Evolutionary conservation across 1,140 invertebrate species (phyloP), one percentile per base, ranked within the genome.

Genomic region (Zaprionus capensis): DNA sequence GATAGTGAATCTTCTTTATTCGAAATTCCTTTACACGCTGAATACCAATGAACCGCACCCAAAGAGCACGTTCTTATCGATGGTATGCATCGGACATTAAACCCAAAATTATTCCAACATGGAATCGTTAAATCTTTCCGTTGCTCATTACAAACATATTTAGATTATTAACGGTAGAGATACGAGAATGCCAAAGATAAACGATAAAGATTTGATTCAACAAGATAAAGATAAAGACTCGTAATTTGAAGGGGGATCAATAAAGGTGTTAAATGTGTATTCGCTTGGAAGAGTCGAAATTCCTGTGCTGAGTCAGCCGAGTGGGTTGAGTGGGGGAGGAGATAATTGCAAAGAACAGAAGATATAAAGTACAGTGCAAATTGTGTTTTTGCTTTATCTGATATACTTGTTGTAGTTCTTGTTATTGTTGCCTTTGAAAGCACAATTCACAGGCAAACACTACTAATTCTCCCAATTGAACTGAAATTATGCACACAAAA

Each of bases 381-480:
- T 46, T 51, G 53, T 72, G 38, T 56, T 59, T 46, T 55, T 67
- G 11, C 24, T 41, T 55, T 69, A 31, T 22, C n/a, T 51, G 49
- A 7, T 22, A 57, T 24, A 44, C 24, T 56, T 22, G 41, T 11
- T 65, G 55, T 67, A 74, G 12, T 46, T 70, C 22, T 57, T 68
- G 38, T 69, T 63, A 26, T 15, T 17, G 38, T 26, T 63, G 57
- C 44, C 9, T 20, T 46, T 26, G 31, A 41, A 53, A 31, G n/a
- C 56, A 77, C 71, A 82, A 70, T 81, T 78, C 71, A 74, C 80
- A 65, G 28, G 56, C 81, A 81, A 81, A 65, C 41, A 71, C 71
- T 64, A 78, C 78, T 68, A 80, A 81, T 82, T 82, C 69, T 66
- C 51, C 36, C 75, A 85, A 88, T 88, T 83, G 71, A 87, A 75